A percentile compares a stretch with the other conserved stretches of the same genome.
These are phyloP conservation scores for Erinaceus europaeus DNA, from an alignment of 2,113 vertebrate species.

Conservation along the genomic window DNA sequence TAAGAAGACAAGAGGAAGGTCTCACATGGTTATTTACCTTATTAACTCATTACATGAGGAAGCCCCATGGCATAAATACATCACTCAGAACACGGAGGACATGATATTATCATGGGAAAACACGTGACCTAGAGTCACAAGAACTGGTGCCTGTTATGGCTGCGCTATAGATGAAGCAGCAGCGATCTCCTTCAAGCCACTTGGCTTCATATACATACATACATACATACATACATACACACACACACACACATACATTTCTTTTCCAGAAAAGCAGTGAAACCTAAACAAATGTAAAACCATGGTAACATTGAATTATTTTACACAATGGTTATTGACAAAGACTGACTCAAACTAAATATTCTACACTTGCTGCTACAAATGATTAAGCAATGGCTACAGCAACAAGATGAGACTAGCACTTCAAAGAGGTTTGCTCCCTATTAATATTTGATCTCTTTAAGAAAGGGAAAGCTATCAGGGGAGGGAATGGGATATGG, in stretches of 20 bases:
- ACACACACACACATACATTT: too few species aligned
- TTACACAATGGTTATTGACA: background rate
- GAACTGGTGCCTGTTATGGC: background rate
- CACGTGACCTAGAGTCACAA: background rate
- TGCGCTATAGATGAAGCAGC: background rate
- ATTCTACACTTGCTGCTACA: background rate
- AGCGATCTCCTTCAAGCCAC: background rate
- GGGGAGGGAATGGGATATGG: too few species aligned
- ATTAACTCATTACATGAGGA: background rate
- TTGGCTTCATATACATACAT: background rate
- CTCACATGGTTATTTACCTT: background rate
- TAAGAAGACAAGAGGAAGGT: background rate
- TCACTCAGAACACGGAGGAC: background rate
- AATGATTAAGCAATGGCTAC: slow-evolving; percentile 5
- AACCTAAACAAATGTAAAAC: slow-evolving; percentile 4
- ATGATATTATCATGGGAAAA: background rate
- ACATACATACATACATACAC: too few species aligned
- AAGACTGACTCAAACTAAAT: background rate
- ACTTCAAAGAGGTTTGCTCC: background rate
- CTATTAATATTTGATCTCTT: background rate
- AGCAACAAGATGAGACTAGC: slow-evolving; percentile 39
- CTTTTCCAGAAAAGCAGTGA: too few species aligned
- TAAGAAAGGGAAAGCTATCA: too few species aligned
- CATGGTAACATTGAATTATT: background rate
- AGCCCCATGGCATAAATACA: too few species aligned